Base-by-base conservation (phyloP, 1,140 invertebrate species). In the Forficula auricularia region DNA sequence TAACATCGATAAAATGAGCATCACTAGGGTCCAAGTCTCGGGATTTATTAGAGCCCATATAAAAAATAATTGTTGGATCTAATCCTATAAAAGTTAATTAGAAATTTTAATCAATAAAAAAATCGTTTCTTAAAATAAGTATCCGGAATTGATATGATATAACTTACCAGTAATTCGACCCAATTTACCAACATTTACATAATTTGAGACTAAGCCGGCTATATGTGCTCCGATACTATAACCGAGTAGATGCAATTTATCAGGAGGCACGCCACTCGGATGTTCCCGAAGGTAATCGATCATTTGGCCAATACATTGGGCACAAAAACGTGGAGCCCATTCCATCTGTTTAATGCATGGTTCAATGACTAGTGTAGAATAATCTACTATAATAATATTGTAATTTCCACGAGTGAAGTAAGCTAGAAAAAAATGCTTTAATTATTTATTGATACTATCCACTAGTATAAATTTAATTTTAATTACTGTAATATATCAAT, bases 341-440 rank as follows among this genome's bases (percentile, higher is more conserved):
- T 80, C 77, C 66, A 87, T 77, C 61, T 74, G 73, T 51, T 77
- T 75, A 2, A 87, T 64, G 55, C 82, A 87, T 1, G 82, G 82
- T 54, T 85, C 79, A 53, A 76, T 73, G 2, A 83, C 82, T n/a
- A 84, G 65, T 8, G 72, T 66, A 33, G 73, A 74, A 57, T 85
- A 85, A 63, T 87, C 80, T n/a, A 85, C 81, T 37, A 87, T 82
- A 50, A 87, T 81, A 38, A 87, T 77, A 54, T 87, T 87, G 57
- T 84, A 86, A 52, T 84, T 68, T 40, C 82, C 81, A 44, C 73
- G 65, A 19, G 69, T 65, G 58, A 85, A 87, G 57, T 82, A 87
- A 0, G 81, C 82, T 60, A 56, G 45, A 61, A 63, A 49, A 22
- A 45, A 16, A 44, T 20, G 27, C 22, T 7, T 19, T 8, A 14